These are phyloP conservation scores for Coilia nasus DNA, from an alignment of 2,797 vertebrate species.

Conservation along the genomic window DNA sequence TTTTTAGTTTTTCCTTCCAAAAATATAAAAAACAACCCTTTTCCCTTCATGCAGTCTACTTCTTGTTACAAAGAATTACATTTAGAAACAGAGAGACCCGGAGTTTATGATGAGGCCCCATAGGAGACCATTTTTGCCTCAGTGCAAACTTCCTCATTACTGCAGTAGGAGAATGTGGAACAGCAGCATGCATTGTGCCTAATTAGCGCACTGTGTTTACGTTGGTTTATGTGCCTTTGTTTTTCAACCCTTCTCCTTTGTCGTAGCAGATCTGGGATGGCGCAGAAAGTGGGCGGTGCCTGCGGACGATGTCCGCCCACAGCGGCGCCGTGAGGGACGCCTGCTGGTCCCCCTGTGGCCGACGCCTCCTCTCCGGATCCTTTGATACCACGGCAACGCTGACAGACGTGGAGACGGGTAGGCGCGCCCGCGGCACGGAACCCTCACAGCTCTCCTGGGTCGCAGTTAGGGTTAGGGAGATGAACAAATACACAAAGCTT, in stretches of 20 bases:
- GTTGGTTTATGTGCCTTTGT: background rate
- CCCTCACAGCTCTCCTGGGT: too few species aligned
- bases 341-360: constrained; percentile 87
- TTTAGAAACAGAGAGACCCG: background rate
- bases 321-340: constrained; percentile 85
- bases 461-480: too few species aligned
- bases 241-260: background rate
- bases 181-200: background rate
- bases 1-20: too few species aligned
- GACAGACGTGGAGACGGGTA: constrained; percentile 92
- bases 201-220: background rate
- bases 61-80: background rate
- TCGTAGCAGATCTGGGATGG: constrained; percentile 88
- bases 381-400: constrained; percentile 85
- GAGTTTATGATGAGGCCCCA: background rate
- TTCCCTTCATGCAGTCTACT: background rate
- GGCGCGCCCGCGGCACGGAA: background rate
- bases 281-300: constrained; percentile 83
- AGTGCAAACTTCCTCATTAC: constrained; percentile 7
- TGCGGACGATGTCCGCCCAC: constrained; percentile 82
- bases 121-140: background rate
- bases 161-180: background rate
- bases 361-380: constrained; percentile 85
- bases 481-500: too few species aligned
- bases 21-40: background rate